Conservation (phyloP, 2,113 vertebrate genomes). For the Ceyx margarethae region DNA sequence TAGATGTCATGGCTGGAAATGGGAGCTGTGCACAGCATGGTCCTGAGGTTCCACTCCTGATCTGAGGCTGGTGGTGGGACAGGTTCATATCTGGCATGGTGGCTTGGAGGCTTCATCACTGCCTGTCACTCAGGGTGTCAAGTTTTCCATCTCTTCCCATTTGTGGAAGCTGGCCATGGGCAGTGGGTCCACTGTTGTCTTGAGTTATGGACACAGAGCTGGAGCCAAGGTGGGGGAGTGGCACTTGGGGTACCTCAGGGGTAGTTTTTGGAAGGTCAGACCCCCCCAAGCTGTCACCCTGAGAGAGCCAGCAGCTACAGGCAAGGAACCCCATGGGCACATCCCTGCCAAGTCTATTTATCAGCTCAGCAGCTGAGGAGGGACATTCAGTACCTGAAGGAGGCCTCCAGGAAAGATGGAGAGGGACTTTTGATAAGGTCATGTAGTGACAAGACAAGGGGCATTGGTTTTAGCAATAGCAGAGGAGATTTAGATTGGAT, state of each 20-base stretch:
- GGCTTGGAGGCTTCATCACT: background rate
- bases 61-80: background rate
- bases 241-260: background rate
- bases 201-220: background rate
- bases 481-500: too few relatives aligned
- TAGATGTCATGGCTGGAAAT: background rate
- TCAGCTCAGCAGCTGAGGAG: background rate
- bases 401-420: too few relatives aligned
- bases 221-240: background rate
- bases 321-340: background rate
- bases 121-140: background rate
- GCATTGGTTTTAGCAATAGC: too few relatives aligned
- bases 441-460: too few relatives aligned
- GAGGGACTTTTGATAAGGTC: too few relatives aligned
- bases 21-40: background rate
- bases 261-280: background rate
- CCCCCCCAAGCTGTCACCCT: background rate
- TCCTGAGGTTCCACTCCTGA: background rate
- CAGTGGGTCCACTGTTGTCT: background rate
- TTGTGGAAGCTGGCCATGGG: background rate
- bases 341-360: background rate
- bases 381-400: background rate
- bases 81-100: background rate
- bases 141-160: background rate
- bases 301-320: background rate